A percentile compares a stretch with the other conserved stretches of the same genome.
Evolutionary conservation across 2,113 vertebrate species (phyloP).

Genomic region (Chaetops frenatus): DNA sequence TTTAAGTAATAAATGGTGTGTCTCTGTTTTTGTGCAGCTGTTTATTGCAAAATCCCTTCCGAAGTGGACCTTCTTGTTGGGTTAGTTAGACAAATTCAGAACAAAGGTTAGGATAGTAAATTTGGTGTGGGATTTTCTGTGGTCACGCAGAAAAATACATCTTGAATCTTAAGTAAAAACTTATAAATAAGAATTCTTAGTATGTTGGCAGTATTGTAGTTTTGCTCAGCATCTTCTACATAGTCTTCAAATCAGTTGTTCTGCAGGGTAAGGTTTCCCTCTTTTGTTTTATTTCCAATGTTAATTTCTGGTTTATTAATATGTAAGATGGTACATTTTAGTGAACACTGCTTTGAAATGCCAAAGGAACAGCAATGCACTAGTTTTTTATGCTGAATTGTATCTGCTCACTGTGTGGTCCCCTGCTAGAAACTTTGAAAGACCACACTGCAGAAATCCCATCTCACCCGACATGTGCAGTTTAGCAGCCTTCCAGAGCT

Average conservation of each 20-base stretch:
- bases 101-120: not conserved
- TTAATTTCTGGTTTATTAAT: not conserved
- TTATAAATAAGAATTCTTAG: not conserved
- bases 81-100: not conserved
- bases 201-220: not conserved
- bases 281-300: not conserved
- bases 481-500: not conserved
- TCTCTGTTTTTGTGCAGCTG: not conserved
- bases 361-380: not conserved
- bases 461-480: accelerated
- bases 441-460: not conserved
- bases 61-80: not conserved
- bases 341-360: not conserved
- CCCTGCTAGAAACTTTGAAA: not conserved
- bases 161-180: not conserved
- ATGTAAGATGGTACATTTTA: not conserved
- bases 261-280: not conserved
- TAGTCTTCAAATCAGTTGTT: not conserved
- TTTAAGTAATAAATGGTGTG: not conserved
- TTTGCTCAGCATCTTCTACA: not conserved
- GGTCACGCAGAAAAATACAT: not conserved
- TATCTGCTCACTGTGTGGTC: not conserved
- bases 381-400: not conserved
- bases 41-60: not conserved
- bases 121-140: not conserved